Percentiles rank a stretch among this genome's conserved stretches.
Evolutionary conservation across 2,113 vertebrate species (phyloP).

Genomic region (Mustela lutreola): DNA sequence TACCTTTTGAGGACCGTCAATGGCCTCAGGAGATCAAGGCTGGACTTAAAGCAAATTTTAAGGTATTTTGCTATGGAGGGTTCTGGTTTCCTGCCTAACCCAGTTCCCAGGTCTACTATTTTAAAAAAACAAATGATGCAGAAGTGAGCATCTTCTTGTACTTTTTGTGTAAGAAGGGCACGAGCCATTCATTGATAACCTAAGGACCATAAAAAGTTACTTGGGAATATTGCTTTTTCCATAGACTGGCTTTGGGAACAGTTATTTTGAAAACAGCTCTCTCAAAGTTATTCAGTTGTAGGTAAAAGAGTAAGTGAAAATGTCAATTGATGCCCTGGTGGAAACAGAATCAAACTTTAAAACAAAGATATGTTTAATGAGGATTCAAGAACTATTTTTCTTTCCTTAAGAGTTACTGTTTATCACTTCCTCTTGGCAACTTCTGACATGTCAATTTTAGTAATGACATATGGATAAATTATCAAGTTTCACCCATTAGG

Average conservation of each 20-base stretch:
- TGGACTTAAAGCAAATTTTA: background rate
- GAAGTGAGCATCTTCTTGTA: background rate
- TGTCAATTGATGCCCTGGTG: conserved; percentile 12
- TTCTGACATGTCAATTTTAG: conserved; percentile 3
- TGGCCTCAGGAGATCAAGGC: background rate
- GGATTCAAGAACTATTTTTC: background rate
- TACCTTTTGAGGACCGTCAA: background rate
- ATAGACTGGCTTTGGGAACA: background rate
- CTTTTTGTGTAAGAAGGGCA: background rate
- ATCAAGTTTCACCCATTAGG: conserved; percentile 50
- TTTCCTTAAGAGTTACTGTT: background rate
- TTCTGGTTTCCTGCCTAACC: background rate
- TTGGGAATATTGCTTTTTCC: conserved; percentile 6
- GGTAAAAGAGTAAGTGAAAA: background rate
- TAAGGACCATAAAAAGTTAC: background rate
- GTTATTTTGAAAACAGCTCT: conserved; percentile 38
- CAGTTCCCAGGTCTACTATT: background rate
- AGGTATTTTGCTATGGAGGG: background rate
- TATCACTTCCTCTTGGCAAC: background rate
- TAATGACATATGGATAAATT: conserved; percentile 40
- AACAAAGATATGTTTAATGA: conserved; percentile 58
- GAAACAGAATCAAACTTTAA: conserved; percentile 48
- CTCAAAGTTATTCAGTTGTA: conserved; percentile 19
- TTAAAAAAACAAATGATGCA: background rate
- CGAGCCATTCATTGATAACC: background rate